These are phyloP conservation scores for Pristiophorus japonicus DNA, from an alignment of 2,113 vertebrate genomes.

Conservation along the genomic window DNA sequence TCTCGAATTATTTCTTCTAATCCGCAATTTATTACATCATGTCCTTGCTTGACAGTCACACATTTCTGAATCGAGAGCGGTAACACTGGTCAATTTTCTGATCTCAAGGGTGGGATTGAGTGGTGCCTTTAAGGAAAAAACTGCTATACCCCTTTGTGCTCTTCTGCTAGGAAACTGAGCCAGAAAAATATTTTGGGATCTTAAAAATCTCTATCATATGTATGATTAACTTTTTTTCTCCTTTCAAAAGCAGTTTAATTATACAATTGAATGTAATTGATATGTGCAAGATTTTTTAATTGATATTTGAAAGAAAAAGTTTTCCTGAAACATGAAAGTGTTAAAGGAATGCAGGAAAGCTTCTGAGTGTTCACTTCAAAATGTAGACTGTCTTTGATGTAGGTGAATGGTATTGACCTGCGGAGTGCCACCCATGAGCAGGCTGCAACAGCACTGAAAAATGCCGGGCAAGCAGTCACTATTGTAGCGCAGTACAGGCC, in stretches of 20 bases:
- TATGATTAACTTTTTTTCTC: background rate
- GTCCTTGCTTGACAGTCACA: background rate
- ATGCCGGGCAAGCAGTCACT: constrained; percentile 89
- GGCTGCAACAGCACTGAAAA: constrained; percentile 86
- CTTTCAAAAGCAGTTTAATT: background rate
- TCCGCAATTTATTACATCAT: too few relatives aligned
- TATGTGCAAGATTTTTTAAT: background rate
- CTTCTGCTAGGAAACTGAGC: background rate
- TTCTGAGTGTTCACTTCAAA: background rate
- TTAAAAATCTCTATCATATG: background rate
- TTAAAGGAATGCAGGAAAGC: background rate
- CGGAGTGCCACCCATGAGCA: constrained; percentile 88
- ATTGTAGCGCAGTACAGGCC: constrained; percentile 93
- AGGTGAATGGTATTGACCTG: constrained; percentile 94
- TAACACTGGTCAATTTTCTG: background rate
- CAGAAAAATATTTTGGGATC: background rate
- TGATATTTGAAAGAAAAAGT: background rate
- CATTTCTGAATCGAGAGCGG: background rate
- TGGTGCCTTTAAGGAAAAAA: background rate
- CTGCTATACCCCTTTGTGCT: background rate
- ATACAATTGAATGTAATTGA: background rate
- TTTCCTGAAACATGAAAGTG: background rate
- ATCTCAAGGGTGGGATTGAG: background rate
- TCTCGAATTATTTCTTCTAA: too few relatives aligned
- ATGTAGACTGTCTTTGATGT: constrained; percentile 27